These are phyloP conservation scores for Halocaridina rubra DNA, from an alignment of 2,888 invertebrate genomes.

Conservation along the genomic window DNA sequence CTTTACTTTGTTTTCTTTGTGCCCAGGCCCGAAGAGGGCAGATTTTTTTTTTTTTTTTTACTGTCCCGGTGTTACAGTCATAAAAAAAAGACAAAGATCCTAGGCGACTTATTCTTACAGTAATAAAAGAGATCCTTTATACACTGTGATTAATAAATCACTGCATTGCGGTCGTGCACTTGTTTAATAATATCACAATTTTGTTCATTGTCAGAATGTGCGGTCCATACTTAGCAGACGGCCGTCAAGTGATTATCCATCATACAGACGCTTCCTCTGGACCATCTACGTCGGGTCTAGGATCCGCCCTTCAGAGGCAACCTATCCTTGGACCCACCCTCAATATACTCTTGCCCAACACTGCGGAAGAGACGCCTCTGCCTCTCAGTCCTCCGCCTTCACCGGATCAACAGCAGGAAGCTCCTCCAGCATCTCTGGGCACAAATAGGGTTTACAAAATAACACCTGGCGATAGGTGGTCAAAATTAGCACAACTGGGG, in stretches of 20 bases:
- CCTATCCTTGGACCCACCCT: neutral
- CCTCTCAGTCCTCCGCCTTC: neutral
- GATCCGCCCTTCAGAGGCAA: constrained; percentile 29
- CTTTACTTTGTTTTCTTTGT: too few species aligned
- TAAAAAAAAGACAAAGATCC: constrained; percentile 69
- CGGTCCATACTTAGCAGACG: neutral
- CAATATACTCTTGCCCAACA: constrained; percentile 25
- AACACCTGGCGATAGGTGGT: constrained; percentile 35
- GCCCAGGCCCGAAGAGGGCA: too few species aligned
- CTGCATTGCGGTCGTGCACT: neutral
- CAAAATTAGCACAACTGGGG: constrained; percentile 19
- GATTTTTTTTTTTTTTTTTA: too few species aligned
- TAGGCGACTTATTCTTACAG: constrained; percentile 67
- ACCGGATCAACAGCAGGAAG: too few species aligned
- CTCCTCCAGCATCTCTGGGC: too few species aligned
- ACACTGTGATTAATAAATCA: neutral
- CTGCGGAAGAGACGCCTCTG: neutral
- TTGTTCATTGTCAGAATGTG: neutral
- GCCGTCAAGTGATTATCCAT: neutral
- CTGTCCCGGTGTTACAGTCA: too few species aligned
- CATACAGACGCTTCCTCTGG: constrained; percentile 31
- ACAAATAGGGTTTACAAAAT: too few species aligned
- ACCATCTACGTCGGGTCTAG: constrained; percentile 37
- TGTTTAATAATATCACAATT: neutral
- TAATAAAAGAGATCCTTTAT: neutral